Evolutionary conservation across 2,113 vertebrate genomes (phyloP).

Genomic region (Copsychus sechellarum): DNA sequence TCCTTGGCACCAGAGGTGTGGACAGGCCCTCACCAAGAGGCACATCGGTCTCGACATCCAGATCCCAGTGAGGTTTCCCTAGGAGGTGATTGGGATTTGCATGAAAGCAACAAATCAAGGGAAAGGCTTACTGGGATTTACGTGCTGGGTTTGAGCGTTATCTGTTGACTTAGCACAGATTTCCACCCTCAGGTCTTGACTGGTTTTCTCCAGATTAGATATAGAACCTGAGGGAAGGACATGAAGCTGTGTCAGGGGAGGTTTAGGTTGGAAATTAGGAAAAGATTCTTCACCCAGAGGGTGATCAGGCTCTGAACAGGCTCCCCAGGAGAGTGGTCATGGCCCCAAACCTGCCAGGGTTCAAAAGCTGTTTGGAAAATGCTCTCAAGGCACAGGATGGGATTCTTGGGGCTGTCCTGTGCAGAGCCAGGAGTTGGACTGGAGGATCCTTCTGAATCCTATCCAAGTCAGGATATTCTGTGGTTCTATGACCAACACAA

Average conservation of each 20-base stretch:
- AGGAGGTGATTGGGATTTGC: neutral
- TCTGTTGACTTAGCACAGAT: neutral
- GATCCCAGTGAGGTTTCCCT: neutral
- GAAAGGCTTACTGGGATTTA: neutral
- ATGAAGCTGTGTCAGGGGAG: neutral
- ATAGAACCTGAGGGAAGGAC: neutral
- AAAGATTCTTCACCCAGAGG: neutral
- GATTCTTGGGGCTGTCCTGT: neutral
- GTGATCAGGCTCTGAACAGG: neutral
- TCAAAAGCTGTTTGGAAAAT: neutral
- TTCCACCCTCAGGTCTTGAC: neutral
- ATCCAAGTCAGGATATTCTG: neutral
- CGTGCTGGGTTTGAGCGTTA: neutral
- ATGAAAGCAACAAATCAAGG: neutral
- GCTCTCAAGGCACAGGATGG: neutral
- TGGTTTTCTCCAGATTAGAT: neutral
- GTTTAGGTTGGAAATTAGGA: neutral
- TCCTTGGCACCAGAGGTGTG: neutral
- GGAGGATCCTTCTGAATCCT: accelerated
- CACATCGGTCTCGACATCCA: neutral
- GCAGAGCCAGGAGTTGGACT: neutral
- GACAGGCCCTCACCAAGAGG: slow-evolving; percentile 16
- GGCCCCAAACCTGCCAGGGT: neutral
- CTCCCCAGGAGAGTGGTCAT: neutral
- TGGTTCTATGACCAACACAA: neutral